phyloP scores from a whole-genome alignment of 2,113 vertebrate species.

The Chrysochloris asiatica region DNA sequence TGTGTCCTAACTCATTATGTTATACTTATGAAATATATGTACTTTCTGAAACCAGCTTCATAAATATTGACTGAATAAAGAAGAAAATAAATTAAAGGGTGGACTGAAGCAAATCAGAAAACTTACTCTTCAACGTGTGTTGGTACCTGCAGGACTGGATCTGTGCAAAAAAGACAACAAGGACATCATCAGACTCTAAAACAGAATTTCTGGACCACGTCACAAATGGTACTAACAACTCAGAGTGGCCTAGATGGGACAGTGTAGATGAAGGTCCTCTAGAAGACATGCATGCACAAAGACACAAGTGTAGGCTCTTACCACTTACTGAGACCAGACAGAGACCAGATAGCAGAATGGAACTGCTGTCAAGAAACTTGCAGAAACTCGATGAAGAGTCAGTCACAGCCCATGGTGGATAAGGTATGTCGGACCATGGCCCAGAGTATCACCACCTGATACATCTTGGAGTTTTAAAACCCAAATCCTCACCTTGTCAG shows the following conservation, averaged over 20 bases:
- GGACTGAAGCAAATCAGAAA: constrained; percentile 26
- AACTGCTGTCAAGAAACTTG: not conserved
- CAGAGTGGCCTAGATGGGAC: not conserved
- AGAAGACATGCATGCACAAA: not conserved
- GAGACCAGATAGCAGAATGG: not conserved
- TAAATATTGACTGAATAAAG: not conserved
- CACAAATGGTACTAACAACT: not conserved
- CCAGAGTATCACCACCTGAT: not conserved
- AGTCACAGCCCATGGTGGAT: not conserved
- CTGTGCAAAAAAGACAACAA: constrained; percentile 84
- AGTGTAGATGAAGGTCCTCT: not conserved
- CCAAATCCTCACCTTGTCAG: not conserved
- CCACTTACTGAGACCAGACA: accelerated
- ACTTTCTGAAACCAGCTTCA: not conserved
- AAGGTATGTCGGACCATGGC: not conserved
- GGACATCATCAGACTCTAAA: constrained; percentile 14
- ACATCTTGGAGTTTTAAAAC: not conserved
- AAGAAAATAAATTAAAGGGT: constrained; percentile 3
- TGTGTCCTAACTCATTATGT: not conserved
- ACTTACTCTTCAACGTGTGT: constrained; percentile 98
- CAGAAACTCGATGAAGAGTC: not conserved
- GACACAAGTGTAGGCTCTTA: not conserved
- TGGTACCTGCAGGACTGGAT: constrained; percentile 98
- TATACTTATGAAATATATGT: not conserved
- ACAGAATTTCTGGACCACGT: not conserved